Evolutionary conservation across 2,888 invertebrate species (phyloP).

Genomic region (Anoncus sp.): DNA sequence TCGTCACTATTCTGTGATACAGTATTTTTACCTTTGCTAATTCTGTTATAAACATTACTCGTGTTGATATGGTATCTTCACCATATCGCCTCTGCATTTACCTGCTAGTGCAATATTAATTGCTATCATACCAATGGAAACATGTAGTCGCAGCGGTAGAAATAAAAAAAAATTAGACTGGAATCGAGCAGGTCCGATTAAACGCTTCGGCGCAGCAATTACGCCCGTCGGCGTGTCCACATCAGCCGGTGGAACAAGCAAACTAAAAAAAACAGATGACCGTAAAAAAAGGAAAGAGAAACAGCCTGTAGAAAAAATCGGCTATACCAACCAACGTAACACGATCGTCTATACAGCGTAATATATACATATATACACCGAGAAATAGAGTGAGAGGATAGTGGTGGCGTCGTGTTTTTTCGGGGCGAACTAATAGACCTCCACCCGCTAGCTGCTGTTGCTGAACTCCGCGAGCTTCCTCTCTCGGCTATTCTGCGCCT

Average conservation of each 20-base stretch:
- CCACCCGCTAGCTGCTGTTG: constrained; percentile 71
- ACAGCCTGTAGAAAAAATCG: constrained; percentile 72
- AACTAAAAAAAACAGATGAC: constrained; percentile 65
- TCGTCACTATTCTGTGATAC: background rate
- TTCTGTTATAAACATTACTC: background rate
- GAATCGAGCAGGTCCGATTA: constrained; percentile 61
- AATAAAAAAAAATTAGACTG: constrained; percentile 55
- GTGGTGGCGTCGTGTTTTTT: constrained; percentile 79
- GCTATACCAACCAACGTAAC: constrained; percentile 76
- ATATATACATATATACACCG: constrained; percentile 27
- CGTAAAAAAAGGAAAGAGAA: constrained; percentile 64
- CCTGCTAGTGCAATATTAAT: constrained; percentile 35
- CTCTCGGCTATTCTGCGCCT: constrained; percentile 47
- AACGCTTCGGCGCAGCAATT: constrained; percentile 76
- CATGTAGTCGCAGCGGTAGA: constrained; percentile 51
- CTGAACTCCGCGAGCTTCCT: constrained; percentile 74
- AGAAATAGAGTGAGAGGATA: constrained; percentile 59
- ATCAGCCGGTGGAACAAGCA: constrained; percentile 64
- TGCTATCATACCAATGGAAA: constrained; percentile 47
- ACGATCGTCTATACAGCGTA: constrained; percentile 63
- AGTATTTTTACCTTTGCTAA: background rate
- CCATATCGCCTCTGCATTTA: background rate
- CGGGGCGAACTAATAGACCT: constrained; percentile 82
- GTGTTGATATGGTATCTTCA: background rate
- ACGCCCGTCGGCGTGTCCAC: constrained; percentile 77